Evolutionary conservation across 1,140 invertebrate genomes (phyloP).

Genomic region (Heliconius congener): DNA sequence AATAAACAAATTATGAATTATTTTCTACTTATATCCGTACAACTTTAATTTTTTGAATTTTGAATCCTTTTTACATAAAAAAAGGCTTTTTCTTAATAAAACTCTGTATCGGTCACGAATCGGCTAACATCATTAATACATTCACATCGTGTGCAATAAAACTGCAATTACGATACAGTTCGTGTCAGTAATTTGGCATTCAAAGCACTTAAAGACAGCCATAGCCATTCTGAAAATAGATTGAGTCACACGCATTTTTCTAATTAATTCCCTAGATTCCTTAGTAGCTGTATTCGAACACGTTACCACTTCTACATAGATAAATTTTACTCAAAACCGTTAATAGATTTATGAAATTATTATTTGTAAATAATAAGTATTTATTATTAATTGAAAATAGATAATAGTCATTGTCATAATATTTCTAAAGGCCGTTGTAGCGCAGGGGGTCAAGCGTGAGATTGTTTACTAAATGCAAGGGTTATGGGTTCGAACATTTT

Average conservation of each 20-base stretch:
- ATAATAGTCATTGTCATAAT: not conserved
- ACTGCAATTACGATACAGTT: slow-evolving; percentile 8
- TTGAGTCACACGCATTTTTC: slow-evolving; percentile 1
- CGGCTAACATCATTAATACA: not conserved
- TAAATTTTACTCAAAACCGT: too few species aligned
- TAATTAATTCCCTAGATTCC: not conserved
- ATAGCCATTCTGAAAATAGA: not conserved
- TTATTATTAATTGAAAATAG: too few species aligned
- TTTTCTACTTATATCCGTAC: not conserved
- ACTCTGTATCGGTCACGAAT: not conserved
- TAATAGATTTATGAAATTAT: too few species aligned
- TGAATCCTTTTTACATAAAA: not conserved
- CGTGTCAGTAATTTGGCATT: slow-evolving; percentile 12
- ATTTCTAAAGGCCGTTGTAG: not conserved
- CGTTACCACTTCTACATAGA: not conserved
- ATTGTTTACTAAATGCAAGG: too few species aligned
- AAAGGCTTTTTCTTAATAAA: not conserved
- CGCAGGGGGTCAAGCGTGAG: too few species aligned
- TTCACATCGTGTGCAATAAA: slow-evolving; percentile 12
- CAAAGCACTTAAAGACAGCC: not conserved
- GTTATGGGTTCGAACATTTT: too few species aligned
- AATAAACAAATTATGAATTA: too few species aligned
- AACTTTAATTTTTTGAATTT: not conserved
- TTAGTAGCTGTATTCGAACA: not conserved
- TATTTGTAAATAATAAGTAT: too few species aligned